These are phyloP conservation scores for Silurus asotus DNA, from an alignment of 2,113 vertebrate species.

Conservation along the genomic window DNA sequence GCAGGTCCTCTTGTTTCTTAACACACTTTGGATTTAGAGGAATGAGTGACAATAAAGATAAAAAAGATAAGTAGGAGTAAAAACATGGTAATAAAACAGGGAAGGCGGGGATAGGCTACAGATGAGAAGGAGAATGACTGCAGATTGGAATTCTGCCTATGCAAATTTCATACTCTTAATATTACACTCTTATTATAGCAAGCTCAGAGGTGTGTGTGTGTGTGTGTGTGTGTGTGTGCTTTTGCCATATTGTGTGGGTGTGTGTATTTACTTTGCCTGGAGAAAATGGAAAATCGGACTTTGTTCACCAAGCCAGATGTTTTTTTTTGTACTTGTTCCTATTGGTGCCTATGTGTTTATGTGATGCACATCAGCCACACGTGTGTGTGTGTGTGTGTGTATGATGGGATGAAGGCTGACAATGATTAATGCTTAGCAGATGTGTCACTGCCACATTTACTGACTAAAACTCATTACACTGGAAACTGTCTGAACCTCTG, in stretches of 20 bases:
- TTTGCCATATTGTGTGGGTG: neutral
- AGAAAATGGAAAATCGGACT: conserved; percentile 19
- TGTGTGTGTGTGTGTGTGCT: conserved; percentile 8
- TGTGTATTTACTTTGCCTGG: conserved; percentile 10
- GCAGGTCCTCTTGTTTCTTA: neutral
- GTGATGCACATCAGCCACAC: neutral
- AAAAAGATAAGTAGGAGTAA: conserved; percentile 1
- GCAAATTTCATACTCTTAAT: neutral
- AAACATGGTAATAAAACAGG: conserved; percentile 12
- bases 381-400: neutral
- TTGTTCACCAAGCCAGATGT: conserved; percentile 7
- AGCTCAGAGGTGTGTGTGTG: neutral
- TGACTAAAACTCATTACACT: conserved; percentile 65
- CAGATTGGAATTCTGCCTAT: neutral
- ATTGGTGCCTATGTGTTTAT: neutral
- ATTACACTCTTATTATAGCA: neutral
- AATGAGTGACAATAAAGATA: conserved; percentile 11
- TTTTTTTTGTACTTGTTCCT: neutral
- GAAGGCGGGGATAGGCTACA: neutral
- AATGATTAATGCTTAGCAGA: neutral
- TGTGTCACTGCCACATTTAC: neutral
- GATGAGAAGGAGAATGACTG: neutral
- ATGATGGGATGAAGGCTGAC: neutral
- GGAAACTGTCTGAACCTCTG: conserved; percentile 26
- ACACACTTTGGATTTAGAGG: neutral